Conservation (phyloP, 2,888 invertebrate genomes). For the Cephus runcator region DNA sequence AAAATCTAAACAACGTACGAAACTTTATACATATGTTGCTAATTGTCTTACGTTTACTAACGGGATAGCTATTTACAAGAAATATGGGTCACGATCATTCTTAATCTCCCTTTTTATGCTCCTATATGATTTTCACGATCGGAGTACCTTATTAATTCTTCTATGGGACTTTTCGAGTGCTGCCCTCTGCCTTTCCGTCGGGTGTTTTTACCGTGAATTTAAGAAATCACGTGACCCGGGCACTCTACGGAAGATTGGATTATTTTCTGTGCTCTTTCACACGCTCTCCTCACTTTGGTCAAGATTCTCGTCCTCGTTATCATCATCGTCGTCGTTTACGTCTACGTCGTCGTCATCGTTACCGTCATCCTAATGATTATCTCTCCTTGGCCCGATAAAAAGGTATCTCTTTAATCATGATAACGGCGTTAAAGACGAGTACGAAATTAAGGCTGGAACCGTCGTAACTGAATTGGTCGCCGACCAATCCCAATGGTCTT, state of each 20-base stretch:
- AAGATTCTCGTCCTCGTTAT: conserved; percentile 7
- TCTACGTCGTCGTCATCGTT: conserved; percentile 7
- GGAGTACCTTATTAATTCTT: not conserved
- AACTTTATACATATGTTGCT: conserved; percentile 57
- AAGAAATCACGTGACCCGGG: conserved; percentile 24
- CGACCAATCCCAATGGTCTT: not conserved
- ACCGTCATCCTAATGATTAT: not conserved
- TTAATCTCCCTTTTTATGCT: not conserved
- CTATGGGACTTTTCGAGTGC: not conserved
- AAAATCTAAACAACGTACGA: conserved; percentile 60
- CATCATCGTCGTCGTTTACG: not conserved
- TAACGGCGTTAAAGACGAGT: not conserved
- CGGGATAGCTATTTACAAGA: conserved; percentile 51
- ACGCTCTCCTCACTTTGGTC: conserved; percentile 21
- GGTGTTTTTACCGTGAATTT: not conserved
- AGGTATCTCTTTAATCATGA: not conserved
- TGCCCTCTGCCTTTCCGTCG: not conserved
- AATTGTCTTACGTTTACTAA: conserved; percentile 43
- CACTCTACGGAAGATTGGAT: conserved; percentile 52
- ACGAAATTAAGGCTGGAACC: not conserved
- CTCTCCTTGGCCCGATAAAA: not conserved
- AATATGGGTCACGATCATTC: conserved; percentile 39
- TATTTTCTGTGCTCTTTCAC: conserved; percentile 28
- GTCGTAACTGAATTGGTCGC: not conserved
- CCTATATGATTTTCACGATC: not conserved